phyloP scores from a whole-genome alignment of 2,888 invertebrate species.

The Thumatha senex region DNA sequence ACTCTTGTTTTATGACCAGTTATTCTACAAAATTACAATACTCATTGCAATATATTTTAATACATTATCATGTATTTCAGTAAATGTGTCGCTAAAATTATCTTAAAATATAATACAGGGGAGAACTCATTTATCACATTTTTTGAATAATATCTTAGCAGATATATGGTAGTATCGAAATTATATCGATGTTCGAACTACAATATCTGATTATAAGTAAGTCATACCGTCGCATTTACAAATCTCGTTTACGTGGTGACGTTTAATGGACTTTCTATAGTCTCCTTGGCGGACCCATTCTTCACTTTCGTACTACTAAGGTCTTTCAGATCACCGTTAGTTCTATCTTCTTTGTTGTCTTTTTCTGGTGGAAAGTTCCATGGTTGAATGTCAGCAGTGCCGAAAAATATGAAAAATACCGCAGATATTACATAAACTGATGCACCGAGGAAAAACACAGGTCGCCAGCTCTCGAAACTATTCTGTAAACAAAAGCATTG shows the following conservation, averaged over 20 bases:
- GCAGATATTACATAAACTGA: constrained; percentile 88
- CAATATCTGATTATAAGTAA: constrained; percentile 14
- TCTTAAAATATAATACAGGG: constrained; percentile 3
- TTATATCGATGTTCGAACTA: constrained; percentile 17
- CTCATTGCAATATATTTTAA: constrained; percentile 7
- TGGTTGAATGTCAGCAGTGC: constrained; percentile 86
- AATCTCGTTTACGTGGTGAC: constrained; percentile 42
- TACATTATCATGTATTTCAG: background rate
- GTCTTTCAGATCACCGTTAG: constrained; percentile 52
- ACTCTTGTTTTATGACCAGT: background rate
- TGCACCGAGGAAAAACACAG: constrained; percentile 89
- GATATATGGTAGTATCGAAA: constrained; percentile 15
- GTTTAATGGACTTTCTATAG: constrained; percentile 65
- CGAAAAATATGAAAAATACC: constrained; percentile 87
- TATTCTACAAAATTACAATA: constrained; percentile 2
- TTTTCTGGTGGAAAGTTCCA: constrained; percentile 84
- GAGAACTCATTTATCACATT: constrained; percentile 26
- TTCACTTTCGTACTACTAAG: constrained; percentile 45
- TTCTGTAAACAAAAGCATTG: constrained; percentile 79
- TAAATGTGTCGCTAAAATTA: background rate
- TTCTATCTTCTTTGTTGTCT: constrained; percentile 43
- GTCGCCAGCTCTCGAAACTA: constrained; percentile 88
- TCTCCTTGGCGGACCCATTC: constrained; percentile 52
- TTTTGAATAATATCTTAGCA: constrained; percentile 16
- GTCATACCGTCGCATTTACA: constrained; percentile 9